phyloP scores from a whole-genome alignment of 2,797 vertebrate species.

The Dipus sagitta region DNA sequence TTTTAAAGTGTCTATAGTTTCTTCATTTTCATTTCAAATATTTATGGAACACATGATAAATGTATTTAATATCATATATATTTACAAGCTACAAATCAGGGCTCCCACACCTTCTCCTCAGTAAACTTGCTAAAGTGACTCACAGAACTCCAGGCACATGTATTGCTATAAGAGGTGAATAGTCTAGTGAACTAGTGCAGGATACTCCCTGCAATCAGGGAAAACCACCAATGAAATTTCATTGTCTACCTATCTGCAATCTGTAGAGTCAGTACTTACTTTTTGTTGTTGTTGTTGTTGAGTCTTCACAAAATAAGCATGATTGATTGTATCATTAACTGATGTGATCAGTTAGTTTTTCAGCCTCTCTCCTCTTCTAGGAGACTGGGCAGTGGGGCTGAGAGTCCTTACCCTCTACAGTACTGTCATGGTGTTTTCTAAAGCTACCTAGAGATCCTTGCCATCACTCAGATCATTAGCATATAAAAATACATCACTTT shows the following conservation, averaged over 20 bases:
- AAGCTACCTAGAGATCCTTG: neutral
- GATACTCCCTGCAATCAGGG: neutral
- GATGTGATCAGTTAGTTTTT: neutral
- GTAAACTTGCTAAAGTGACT: neutral
- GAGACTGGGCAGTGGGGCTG: neutral
- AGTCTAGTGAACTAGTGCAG: neutral
- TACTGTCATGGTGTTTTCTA: neutral
- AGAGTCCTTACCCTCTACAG: neutral
- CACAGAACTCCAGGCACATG: neutral
- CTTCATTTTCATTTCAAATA: slow-evolving; percentile 60
- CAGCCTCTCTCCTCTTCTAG: neutral
- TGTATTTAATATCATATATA: neutral
- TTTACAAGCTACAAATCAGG: neutral
- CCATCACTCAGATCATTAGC: neutral
- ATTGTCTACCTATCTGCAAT: neutral
- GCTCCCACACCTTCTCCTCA: neutral
- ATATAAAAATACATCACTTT: neutral
- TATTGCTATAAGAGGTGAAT: neutral
- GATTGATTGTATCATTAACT: neutral
- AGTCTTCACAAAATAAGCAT: neutral
- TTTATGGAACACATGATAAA: neutral
- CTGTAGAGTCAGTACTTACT: neutral
- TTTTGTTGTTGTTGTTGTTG: neutral
- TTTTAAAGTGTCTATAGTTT: slow-evolving; percentile 4
- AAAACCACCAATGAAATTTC: neutral